phyloP scores from a whole-genome alignment of 2,888 invertebrate species.

The Odontothrips loti region DNA sequence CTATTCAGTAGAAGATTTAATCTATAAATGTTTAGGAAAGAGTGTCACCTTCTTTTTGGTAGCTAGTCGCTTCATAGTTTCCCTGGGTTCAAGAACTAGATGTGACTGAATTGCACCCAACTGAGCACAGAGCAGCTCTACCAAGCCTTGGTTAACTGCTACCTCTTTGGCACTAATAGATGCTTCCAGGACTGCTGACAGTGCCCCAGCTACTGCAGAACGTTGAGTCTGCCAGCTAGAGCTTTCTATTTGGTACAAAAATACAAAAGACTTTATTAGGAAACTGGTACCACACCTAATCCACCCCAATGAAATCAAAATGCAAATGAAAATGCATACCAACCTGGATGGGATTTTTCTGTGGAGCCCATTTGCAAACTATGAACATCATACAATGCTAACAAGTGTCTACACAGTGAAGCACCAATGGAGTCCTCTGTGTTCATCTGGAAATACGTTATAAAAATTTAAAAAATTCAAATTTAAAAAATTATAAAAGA shows the following conservation, averaged over 20 bases:
- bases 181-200: not conserved
- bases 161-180: slow-evolving; percentile 1
- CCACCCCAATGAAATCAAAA: not conserved
- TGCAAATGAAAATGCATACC: not conserved
- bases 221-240: not conserved
- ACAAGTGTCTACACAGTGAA: not conserved
- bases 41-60: slow-evolving; percentile 9
- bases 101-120: not conserved
- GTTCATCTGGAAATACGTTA: not conserved
- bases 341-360: not conserved
- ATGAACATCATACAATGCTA: not conserved
- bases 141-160: not conserved
- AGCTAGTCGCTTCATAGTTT: not conserved
- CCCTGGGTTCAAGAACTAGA: not conserved
- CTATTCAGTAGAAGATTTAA: slow-evolving; percentile 20
- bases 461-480: not conserved
- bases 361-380: not conserved
- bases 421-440: not conserved
- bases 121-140: slow-evolving; percentile 3
- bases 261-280: not conserved
- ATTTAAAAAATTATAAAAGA: not conserved
- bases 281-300: too few species aligned
- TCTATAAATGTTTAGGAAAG: slow-evolving; percentile 17
- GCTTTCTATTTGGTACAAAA: not conserved
- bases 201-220: not conserved